A percentile compares a stretch with the other conserved stretches of the same genome.
These are phyloP conservation scores for Todiramphus chloris DNA, from an alignment of 2,113 vertebrate species.

Conservation along the genomic window DNA sequence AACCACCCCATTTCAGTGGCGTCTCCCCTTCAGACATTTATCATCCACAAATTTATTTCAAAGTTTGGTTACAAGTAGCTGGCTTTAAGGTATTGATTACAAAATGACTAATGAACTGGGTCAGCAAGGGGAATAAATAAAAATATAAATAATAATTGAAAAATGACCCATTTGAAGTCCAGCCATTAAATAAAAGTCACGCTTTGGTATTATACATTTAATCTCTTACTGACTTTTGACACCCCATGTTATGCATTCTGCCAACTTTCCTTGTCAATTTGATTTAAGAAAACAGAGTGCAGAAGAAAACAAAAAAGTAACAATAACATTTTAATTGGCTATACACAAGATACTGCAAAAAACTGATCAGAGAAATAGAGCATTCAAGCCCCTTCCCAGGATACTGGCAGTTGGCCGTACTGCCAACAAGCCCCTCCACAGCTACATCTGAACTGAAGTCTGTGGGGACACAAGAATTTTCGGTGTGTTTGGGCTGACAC, in stretches of 20 bases:
- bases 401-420: neutral
- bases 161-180: neutral
- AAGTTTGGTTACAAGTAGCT: neutral
- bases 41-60: neutral
- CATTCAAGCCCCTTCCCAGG: neutral
- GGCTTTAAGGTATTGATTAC: neutral
- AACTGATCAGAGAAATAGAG: neutral
- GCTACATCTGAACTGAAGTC: neutral
- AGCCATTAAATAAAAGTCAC: neutral
- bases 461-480: neutral
- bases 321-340: neutral
- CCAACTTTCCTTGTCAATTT: neutral
- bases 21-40: neutral
- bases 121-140: neutral
- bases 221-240: neutral
- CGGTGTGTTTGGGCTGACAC: neutral
- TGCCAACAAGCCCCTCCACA: neutral
- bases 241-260: neutral
- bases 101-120: conserved; percentile 12
- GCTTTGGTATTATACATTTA: neutral
- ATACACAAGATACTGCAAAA: neutral
- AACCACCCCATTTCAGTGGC: neutral
- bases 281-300: neutral
- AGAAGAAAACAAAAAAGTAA: neutral
- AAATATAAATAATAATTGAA: neutral